Percentiles rank a stretch among this genome's conserved stretches.
Evolutionary conservation across 2,888 invertebrate species (phyloP).

Genomic region (Osmoderma eremita): DNA sequence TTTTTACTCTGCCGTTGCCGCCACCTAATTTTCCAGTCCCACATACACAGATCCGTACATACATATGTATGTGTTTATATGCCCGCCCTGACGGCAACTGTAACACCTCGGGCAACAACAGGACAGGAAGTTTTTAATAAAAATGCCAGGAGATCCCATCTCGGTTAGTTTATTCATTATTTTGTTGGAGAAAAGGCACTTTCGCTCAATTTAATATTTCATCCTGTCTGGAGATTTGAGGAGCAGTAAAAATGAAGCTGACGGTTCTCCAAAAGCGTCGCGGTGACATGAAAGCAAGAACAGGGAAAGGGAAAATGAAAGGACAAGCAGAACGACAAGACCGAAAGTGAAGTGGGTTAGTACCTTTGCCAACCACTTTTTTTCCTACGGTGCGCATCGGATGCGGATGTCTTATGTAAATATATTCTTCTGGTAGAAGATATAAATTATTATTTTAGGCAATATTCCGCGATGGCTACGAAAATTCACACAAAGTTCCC

Average conservation of each 20-base stretch:
- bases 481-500: not conserved
- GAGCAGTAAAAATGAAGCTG: constrained; percentile 36
- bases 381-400: constrained; percentile 4
- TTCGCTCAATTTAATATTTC: constrained; percentile 38
- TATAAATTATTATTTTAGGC: constrained; percentile 27
- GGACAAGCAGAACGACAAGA: constrained; percentile 29
- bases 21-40: constrained; percentile 3
- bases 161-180: constrained; percentile 38
- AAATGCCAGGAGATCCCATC: constrained; percentile 24
- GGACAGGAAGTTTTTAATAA: constrained; percentile 34
- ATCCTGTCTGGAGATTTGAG: constrained; percentile 36
- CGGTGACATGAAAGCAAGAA: constrained; percentile 35
- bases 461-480: not conserved
- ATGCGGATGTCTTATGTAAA: constrained; percentile 32
- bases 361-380: constrained; percentile 28
- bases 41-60: too few species aligned
- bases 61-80: not conserved
- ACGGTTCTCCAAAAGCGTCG: constrained; percentile 22
- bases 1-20: constrained; percentile 3
- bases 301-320: constrained; percentile 26
- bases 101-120: constrained; percentile 21
- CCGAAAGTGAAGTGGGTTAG: constrained; percentile 25
- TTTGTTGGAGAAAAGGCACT: constrained; percentile 34
- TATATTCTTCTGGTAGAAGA: constrained; percentile 6
- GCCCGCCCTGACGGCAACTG: not conserved